Evolutionary conservation across 53 echinoderm and acorn worm species (phyloP).

Genomic region (Astropecten irregularis): DNA sequence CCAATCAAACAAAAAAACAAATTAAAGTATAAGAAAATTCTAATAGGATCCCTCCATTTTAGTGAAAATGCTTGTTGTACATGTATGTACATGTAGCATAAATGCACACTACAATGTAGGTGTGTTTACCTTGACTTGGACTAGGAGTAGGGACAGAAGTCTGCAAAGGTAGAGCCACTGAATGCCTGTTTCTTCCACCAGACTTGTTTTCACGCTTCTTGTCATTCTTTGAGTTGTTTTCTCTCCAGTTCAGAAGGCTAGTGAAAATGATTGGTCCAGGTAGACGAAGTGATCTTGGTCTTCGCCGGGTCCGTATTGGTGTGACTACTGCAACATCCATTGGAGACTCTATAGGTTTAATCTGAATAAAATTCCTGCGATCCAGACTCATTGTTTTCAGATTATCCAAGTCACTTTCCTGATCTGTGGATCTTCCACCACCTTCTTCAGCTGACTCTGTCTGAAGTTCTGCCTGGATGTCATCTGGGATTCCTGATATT

Average conservation of each 20-base stretch:
- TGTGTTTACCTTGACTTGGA: constrained; percentile 47
- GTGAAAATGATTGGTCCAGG: constrained; percentile 35
- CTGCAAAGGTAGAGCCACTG: constrained; percentile 60
- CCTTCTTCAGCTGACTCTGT: constrained; percentile 45
- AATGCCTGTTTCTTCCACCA: constrained; percentile 43
- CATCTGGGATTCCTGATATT: constrained; percentile 73
- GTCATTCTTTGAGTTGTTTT: constrained; percentile 37
- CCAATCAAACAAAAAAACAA: too few species aligned
- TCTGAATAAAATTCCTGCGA: constrained; percentile 65
- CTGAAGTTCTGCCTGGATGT: constrained; percentile 64
- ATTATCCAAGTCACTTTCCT: constrained; percentile 59
- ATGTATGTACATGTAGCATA: too few species aligned
- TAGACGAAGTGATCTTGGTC: constrained; percentile 49
- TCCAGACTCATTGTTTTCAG: constrained; percentile 87
- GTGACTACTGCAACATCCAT: constrained; percentile 64
- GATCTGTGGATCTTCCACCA: constrained; percentile 19
- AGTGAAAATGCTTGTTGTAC: too few species aligned
- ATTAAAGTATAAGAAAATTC: too few species aligned
- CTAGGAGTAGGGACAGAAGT: constrained; percentile 59
- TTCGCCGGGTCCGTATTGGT: constrained; percentile 65
- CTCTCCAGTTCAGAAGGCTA: constrained; percentile 39
- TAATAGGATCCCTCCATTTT: too few species aligned
- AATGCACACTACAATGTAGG: too few species aligned
- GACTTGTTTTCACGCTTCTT: constrained; percentile 21
- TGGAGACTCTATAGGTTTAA: constrained; percentile 39